Evolutionary conservation across 2,888 invertebrate genomes (phyloP), one percentile per base, ranked within the genome.

Genomic region (Hirtodrosophila cameraria): DNA sequence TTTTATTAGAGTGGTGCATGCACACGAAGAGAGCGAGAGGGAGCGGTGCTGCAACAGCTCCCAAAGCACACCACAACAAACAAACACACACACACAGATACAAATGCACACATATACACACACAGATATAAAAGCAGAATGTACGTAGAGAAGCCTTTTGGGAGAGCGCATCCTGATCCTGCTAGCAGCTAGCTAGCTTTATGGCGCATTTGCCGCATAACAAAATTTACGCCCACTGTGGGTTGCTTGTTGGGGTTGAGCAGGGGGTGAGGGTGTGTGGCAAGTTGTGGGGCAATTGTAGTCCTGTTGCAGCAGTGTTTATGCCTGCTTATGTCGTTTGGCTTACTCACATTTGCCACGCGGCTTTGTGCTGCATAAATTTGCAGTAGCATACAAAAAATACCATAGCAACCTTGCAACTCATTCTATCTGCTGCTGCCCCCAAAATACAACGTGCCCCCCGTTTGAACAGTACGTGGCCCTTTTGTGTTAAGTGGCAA

Each of bases 251-350:
- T 0, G 25, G 8, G 3, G 6, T 0, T 3, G 23, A 6, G 12
- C n/a, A 1, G 35, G 3, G 18, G 20, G 13, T 4, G 16, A 7
- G 23, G 16, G 12, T 30, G 31, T 13, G n/a, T 8, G 43, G 9
- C 9, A 11, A 8, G 49, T 50, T 31, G 57, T 41, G 57, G 16
- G 30, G 35, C 36, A 3, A 11, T 20, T 31, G 27, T 38, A 41
- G 31, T 27, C 25, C 25, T 48, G 35, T 23, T 36, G 48, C 52
- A 49, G 41, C 64, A 60, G 61, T 80, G 75, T 85, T 85, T 82
- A 83, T 75, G 83, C 71, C 82, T 80, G 80, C 85, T 80, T 82
- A 83, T 80, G 83, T 86, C 80, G 83, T 75, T 80, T 83, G 83
- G 79, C 82, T 85, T 85, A 75, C 76, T 79, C 76, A 80, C 86